phyloP scores from a whole-genome alignment of 2,113 vertebrate genomes.

The Pteropus alecto region DNA sequence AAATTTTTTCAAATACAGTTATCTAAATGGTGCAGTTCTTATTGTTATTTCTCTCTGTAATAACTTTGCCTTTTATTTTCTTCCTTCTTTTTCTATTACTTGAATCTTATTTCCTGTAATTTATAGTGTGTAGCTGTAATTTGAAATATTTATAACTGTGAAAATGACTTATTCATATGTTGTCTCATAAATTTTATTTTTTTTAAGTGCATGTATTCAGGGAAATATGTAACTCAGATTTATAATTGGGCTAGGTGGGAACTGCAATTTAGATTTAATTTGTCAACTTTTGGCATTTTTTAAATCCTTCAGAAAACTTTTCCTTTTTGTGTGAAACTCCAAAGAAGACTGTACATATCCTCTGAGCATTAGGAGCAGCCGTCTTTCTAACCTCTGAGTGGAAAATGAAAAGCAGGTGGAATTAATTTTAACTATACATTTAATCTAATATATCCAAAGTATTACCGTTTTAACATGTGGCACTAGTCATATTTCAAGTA shows the following conservation, averaged over 20 bases:
- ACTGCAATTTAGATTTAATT: conserved; percentile 76
- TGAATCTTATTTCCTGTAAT: conserved; percentile 89
- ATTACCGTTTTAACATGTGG: not conserved
- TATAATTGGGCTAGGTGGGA: conserved; percentile 74
- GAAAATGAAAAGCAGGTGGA: not conserved
- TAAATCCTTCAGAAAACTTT: conserved; percentile 73
- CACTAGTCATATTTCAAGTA: not conserved
- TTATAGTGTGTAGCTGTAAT: conserved; percentile 90
- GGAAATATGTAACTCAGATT: conserved; percentile 82
- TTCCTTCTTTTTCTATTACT: conserved; percentile 91
- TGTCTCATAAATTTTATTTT: conserved; percentile 87
- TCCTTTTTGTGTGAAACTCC: conserved; percentile 73
- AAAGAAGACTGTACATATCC: conserved; percentile 64
- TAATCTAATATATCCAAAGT: not conserved
- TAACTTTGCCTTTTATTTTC: conserved; percentile 85
- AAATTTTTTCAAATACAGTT: conserved; percentile 76
- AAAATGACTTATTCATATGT: conserved; percentile 93
- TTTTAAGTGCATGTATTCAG: conserved; percentile 81
- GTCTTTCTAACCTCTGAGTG: conserved; percentile 68
- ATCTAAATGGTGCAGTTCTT: conserved; percentile 79
- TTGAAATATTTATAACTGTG: conserved; percentile 98
- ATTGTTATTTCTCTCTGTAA: conserved; percentile 82
- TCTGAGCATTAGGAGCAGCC: conserved; percentile 80
- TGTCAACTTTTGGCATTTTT: conserved; percentile 76
- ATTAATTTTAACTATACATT: not conserved